Conservation (phyloP, 2,113 vertebrate genomes). For the Saguinus imperator region DNA sequence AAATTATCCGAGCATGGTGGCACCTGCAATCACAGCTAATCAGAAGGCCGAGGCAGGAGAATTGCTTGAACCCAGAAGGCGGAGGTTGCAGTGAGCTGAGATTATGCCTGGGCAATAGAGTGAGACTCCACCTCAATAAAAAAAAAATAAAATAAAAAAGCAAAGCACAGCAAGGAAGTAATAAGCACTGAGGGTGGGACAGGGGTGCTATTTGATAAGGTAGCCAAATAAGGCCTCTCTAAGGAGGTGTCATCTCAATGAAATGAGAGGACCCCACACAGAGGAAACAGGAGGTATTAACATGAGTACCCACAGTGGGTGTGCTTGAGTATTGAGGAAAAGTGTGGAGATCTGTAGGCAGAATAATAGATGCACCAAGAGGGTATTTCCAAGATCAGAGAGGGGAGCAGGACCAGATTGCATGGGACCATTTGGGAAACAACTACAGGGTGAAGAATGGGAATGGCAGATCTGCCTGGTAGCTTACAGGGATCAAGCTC, state of each 20-base stretch:
- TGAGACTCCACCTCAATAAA: no score
- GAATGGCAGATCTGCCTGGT: background rate
- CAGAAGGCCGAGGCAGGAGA: no score
- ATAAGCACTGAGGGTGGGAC: background rate
- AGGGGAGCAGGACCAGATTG: background rate
- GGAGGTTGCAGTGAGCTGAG: no score
- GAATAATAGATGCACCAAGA: no score
- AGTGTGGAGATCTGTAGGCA: background rate
- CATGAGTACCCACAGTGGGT: fast-evolving
- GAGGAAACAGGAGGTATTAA: background rate
- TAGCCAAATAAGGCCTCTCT: background rate
- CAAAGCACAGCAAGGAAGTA: background rate
- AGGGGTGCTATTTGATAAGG: background rate
- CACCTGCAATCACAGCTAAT: no score
- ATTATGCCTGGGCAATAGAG: no score
- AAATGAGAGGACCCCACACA: background rate
- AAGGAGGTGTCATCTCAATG: background rate
- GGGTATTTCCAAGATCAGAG: background rate
- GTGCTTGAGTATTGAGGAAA: background rate
- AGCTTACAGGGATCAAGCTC: background rate
- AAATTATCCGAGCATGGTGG: no score
- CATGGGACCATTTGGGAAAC: background rate
- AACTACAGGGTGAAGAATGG: background rate
- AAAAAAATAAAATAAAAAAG: background rate
- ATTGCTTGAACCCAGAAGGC: no score